These are phyloP conservation scores for Hormiphora californensis DNA, from an alignment of 37 sponge, comb jelly and placozoan genomes.

Conservation along the genomic window DNA sequence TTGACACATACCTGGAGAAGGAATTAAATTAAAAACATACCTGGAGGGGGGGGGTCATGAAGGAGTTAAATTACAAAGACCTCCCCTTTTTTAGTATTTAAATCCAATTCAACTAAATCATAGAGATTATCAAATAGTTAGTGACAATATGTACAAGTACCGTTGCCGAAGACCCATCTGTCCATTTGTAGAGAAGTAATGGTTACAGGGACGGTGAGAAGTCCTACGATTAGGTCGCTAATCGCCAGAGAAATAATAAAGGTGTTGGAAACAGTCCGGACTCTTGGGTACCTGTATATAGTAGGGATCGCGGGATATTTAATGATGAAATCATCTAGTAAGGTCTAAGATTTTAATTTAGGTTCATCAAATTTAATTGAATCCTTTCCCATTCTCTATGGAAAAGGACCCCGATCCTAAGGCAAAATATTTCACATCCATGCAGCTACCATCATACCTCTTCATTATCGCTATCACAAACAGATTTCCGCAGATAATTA, in stretches of 20 bases:
- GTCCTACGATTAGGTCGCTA: constrained; percentile 32
- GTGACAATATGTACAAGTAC: too few relatives aligned
- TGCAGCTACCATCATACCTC: too few relatives aligned
- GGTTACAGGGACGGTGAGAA: constrained; percentile 32
- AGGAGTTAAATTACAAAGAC: too few relatives aligned
- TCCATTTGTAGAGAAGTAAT: constrained; percentile 28
- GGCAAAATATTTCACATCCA: too few relatives aligned
- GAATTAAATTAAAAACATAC: neutral
- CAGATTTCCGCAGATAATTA: constrained; percentile 28
- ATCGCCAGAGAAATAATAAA: constrained; percentile 48
- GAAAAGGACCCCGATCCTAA: too few relatives aligned
- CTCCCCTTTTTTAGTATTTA: neutral
- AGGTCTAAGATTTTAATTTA: too few relatives aligned
- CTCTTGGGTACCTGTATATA: constrained; percentile 17
- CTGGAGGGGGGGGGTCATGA: neutral
- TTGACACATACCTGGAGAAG: constrained; percentile 14
- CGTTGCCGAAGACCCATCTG: constrained; percentile 20
- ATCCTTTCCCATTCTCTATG: too few relatives aligned
- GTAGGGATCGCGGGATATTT: too few relatives aligned
- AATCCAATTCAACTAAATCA: neutral
- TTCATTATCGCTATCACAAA: constrained; percentile 28
- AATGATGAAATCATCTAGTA: too few relatives aligned
- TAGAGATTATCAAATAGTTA: neutral
- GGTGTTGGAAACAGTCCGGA: constrained; percentile 44
- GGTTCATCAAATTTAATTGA: too few relatives aligned